Percentiles rank a stretch among this genome's conserved stretches.
phyloP scores from a whole-genome alignment of 2,113 vertebrate genomes.

The Falco punctatus region DNA sequence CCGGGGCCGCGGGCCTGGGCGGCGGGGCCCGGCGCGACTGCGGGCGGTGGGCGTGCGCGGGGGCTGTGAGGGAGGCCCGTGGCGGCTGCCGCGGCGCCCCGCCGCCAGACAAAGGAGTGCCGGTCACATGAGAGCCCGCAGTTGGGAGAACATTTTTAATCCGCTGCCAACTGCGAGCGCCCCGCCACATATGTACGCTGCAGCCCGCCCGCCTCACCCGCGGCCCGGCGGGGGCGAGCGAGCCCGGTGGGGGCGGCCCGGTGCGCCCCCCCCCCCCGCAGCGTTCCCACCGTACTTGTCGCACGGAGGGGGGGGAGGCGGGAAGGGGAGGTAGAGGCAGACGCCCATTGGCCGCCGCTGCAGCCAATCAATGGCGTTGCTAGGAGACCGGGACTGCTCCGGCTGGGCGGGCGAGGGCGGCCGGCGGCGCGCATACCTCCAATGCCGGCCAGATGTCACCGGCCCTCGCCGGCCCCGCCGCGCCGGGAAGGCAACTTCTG shows the following conservation, averaged over 20 bases:
- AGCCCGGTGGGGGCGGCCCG: neutral
- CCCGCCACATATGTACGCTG: neutral
- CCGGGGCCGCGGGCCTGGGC: neutral
- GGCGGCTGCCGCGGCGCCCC: neutral
- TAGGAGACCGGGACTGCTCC: constrained; percentile 67
- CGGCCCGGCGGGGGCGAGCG: too few species aligned
- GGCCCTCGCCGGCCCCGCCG: constrained; percentile 48
- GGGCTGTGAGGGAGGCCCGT: neutral
- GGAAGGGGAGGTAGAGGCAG: neutral
- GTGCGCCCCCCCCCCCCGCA: neutral
- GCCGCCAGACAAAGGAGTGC: neutral
- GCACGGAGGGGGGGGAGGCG: constrained; percentile 55
- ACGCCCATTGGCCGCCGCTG: constrained; percentile 54
- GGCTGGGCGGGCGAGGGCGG: neutral
- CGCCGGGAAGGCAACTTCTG: neutral
- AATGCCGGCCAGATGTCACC: constrained; percentile 76
- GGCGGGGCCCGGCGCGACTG: neutral
- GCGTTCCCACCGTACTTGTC: constrained; percentile 65
- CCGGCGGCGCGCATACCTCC: constrained; percentile 71
- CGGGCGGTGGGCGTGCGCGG: neutral
- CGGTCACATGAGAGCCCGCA: constrained; percentile 9
- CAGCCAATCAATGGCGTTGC: constrained; percentile 74
- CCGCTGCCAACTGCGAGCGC: neutral
- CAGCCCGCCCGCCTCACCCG: neutral
- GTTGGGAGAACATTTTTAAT: constrained; percentile 25